These are phyloP conservation scores for Sepiola atlantica DNA, from an alignment of 2,888 invertebrate species.

Conservation along the genomic window DNA sequence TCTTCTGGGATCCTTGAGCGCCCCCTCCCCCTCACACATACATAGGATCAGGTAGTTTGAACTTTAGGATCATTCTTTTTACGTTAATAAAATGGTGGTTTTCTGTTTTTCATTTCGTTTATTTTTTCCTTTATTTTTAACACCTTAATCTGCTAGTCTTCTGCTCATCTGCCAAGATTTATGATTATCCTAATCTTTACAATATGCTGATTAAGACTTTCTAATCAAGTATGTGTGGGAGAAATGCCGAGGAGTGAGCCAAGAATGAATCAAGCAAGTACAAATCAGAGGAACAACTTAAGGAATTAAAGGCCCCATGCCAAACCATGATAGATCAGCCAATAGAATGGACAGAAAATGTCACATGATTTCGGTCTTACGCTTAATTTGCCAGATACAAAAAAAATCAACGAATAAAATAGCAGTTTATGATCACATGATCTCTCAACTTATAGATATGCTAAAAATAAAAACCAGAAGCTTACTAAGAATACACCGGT, in stretches of 20 bases:
- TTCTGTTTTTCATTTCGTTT: not conserved
- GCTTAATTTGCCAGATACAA: conserved; percentile 1
- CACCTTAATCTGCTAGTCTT: not conserved
- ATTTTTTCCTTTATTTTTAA: not conserved
- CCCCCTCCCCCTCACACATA: no score
- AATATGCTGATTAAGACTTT: conserved; percentile 8
- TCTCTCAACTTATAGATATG: not conserved
- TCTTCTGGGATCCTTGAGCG: no score
- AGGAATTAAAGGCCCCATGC: not conserved
- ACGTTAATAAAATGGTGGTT: no score
- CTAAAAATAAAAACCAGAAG: not conserved
- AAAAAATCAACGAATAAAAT: not conserved
- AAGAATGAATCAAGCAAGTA: not conserved
- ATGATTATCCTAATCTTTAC: not conserved
- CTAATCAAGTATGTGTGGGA: conserved; percentile 32
- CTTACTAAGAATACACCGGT: not conserved
- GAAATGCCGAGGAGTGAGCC: not conserved
- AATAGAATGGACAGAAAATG: not conserved
- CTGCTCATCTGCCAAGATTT: not conserved
- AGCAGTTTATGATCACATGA: not conserved
- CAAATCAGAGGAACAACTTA: not conserved
- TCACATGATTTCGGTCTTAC: not conserved
- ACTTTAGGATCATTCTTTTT: not conserved
- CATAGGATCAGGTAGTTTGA: no score
- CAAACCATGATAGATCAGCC: not conserved